These are phyloP conservation scores for Ornithorhynchus anatinus DNA, from an alignment of 2,113 vertebrate genomes.

Conservation along the genomic window DNA sequence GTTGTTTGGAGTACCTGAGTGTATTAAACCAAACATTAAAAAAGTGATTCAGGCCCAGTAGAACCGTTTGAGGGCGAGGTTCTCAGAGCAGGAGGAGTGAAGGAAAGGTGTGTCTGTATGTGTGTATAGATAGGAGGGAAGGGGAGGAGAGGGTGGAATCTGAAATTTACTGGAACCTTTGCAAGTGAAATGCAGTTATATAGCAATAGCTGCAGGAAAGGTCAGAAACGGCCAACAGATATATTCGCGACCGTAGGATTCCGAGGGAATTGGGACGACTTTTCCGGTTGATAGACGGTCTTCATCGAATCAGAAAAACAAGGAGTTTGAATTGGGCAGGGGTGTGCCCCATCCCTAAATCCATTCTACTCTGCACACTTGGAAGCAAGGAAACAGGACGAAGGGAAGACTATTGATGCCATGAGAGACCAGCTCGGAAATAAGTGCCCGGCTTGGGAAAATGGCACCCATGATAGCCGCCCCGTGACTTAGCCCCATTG, in stretches of 20 bases:
- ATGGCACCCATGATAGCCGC: background rate
- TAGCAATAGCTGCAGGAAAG: background rate
- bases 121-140: background rate
- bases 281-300: background rate
- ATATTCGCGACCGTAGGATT: background rate
- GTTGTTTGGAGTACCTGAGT: slow-evolving; percentile 73
- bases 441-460: background rate
- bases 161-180: background rate
- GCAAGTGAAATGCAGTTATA: background rate
- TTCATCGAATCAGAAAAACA: background rate
- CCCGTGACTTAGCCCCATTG: background rate
- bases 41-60: slow-evolving; percentile 56
- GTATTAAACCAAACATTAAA: slow-evolving; percentile 76
- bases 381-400: background rate
- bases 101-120: background rate
- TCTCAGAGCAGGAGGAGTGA: background rate
- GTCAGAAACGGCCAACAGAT: background rate
- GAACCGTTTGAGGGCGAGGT: slow-evolving; percentile 47
- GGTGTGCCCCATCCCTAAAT: background rate
- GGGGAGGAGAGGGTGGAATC: background rate
- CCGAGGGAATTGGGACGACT: background rate
- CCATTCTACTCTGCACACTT: background rate
- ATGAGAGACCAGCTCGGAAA: background rate
- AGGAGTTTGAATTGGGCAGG: background rate
- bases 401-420: background rate